These are phyloP conservation scores for Gavia stellata DNA, from an alignment of 2,113 vertebrate genomes.

Conservation along the genomic window DNA sequence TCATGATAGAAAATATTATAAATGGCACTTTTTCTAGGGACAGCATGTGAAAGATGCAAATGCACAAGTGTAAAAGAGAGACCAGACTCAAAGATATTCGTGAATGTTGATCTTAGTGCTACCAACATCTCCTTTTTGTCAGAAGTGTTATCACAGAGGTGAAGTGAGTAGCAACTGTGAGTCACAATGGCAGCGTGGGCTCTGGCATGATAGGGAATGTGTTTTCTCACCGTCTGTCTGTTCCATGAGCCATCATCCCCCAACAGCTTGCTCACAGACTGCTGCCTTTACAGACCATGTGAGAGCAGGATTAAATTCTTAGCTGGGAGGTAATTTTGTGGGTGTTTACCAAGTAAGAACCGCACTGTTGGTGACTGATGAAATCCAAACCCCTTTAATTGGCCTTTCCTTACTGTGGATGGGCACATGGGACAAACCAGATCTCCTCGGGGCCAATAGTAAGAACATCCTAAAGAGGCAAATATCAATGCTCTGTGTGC, in stretches of 20 bases:
- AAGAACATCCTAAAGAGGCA: background rate
- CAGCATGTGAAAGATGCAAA: background rate
- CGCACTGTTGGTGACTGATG: background rate
- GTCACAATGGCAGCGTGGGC: background rate
- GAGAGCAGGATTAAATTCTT: background rate
- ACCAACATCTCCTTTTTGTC: background rate
- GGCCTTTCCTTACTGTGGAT: constrained; percentile 13
- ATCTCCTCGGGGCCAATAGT: background rate
- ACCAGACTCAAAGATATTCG: background rate
- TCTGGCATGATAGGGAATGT: background rate
- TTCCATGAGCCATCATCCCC: background rate
- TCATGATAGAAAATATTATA: background rate
- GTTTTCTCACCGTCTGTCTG: background rate
- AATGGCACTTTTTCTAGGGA: background rate
- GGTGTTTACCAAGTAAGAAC: background rate
- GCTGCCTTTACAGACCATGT: background rate
- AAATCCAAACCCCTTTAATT: background rate
- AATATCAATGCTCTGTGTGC: background rate
- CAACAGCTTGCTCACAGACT: background rate
- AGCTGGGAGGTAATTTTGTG: background rate
- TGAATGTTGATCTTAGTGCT: background rate
- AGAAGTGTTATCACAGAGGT: background rate
- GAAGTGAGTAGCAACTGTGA: background rate
- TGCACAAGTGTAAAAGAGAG: background rate
- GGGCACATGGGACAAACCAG: background rate